Conservation (phyloP, 2,113 vertebrate species). For the Mastomys coucha region DNA sequence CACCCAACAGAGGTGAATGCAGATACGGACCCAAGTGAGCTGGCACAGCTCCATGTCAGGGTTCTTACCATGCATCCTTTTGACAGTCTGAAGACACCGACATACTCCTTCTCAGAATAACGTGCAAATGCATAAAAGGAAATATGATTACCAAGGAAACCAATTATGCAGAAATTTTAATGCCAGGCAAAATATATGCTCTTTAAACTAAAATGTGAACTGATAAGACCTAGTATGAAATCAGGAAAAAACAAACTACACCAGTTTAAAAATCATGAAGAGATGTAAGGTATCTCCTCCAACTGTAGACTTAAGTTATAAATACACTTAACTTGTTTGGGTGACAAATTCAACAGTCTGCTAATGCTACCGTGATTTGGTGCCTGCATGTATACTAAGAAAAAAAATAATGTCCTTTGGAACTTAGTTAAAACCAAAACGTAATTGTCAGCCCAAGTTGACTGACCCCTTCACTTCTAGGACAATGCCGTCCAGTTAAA, state of each 20-base stretch:
- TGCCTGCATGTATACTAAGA: neutral
- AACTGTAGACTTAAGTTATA: neutral
- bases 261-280: conserved; percentile 24
- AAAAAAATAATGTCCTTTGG: neutral
- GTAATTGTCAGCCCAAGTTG: neutral
- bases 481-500: neutral
- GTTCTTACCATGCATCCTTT: neutral
- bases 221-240: conserved; percentile 1
- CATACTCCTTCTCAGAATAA: neutral
- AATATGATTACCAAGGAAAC: neutral
- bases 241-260: neutral
- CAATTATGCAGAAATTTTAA: neutral
- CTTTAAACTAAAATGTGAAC: conserved; percentile 4
- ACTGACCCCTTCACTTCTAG: neutral
- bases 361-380: neutral
- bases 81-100: neutral
- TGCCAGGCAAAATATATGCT: neutral
- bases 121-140: neutral
- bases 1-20: neutral
- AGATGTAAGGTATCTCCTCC: neutral
- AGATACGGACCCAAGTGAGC: neutral
- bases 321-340: conserved; percentile 22
- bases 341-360: neutral
- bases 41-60: neutral
- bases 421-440: neutral